Evolutionary conservation across 2,797 vertebrate species (phyloP).

Genomic region (Salarias fasciatus): DNA sequence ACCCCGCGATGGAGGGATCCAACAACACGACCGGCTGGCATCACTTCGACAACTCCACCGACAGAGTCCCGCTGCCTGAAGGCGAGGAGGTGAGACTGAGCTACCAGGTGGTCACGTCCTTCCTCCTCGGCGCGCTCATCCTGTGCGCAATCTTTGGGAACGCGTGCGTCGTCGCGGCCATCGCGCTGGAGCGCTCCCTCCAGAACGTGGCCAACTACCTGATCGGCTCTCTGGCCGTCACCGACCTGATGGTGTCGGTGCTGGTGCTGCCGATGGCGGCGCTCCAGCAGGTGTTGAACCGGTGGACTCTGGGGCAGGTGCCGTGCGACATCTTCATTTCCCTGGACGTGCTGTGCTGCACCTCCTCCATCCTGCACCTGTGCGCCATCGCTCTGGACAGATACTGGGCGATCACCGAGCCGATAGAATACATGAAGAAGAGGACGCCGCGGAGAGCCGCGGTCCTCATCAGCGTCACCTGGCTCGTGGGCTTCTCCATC

Average conservation of each 20-base stretch:
- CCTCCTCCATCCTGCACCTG: slow-evolving; percentile 95
- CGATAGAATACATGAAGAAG: slow-evolving; percentile 94
- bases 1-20: slow-evolving; percentile 69
- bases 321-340: slow-evolving; percentile 95
- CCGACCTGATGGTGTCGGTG: slow-evolving; percentile 95
- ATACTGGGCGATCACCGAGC: slow-evolving; percentile 96
- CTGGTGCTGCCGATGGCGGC: slow-evolving; percentile 97
- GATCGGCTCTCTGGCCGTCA: slow-evolving; percentile 95
- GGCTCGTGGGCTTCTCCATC: slow-evolving; percentile 95
- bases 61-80: slow-evolving; percentile 26
- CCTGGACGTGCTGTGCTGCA: slow-evolving; percentile 94
- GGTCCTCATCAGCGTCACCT: slow-evolving; percentile 91
- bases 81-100: slow-evolving; percentile 74
- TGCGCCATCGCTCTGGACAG: slow-evolving; percentile 95
- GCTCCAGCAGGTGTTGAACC: slow-evolving; percentile 92
- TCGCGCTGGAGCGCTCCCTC: slow-evolving; percentile 92
- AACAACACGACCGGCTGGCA: slow-evolving; percentile 73
- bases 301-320: slow-evolving; percentile 94
- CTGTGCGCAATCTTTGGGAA: slow-evolving; percentile 89
- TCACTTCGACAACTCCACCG: slow-evolving; percentile 55
- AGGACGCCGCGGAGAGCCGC: slow-evolving; percentile 92
- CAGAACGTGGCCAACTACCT: slow-evolving; percentile 96
- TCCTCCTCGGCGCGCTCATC: slow-evolving; percentile 89
- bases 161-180: slow-evolving; percentile 90
- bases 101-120: slow-evolving; percentile 87